Evolutionary conservation across 2,113 vertebrate genomes (phyloP).

Genomic region (Ctenomys sociabilis): DNA sequence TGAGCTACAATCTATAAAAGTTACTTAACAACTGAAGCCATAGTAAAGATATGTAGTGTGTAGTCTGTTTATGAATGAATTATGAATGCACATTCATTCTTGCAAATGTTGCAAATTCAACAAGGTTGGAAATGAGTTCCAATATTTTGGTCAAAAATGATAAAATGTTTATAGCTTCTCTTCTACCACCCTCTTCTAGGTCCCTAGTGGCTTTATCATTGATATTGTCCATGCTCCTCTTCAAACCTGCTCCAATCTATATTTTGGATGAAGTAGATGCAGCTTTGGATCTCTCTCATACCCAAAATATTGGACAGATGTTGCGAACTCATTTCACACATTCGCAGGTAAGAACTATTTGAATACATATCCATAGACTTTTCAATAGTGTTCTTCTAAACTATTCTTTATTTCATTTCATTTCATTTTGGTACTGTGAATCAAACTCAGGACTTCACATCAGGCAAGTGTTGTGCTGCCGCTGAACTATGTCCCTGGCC

Average conservation of each 20-base stretch:
- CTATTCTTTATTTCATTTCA: neutral
- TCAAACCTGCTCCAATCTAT: conserved; percentile 99
- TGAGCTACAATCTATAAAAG: neutral
- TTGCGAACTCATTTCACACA: conserved; percentile 93
- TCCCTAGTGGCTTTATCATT: conserved; percentile 97
- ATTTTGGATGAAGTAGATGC: conserved; percentile 98
- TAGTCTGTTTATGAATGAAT: neutral
- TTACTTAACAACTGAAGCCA: neutral
- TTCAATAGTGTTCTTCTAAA: conserved; percentile 24
- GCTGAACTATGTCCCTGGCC: too few species aligned
- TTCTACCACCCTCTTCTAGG: conserved; percentile 80
- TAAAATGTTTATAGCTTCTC: neutral
- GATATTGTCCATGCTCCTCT: conserved; percentile 96
- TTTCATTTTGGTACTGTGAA: too few species aligned
- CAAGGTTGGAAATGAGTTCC: neutral
- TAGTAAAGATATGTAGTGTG: neutral
- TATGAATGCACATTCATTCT: too few species aligned
- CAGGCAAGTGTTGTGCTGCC: too few species aligned
- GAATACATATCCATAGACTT: neutral
- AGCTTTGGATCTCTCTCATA: conserved; percentile 97
- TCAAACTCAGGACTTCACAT: too few species aligned
- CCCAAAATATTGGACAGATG: conserved; percentile 99
- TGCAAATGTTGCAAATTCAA: too few species aligned
- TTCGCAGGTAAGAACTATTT: conserved; percentile 90
- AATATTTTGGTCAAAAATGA: neutral